phyloP scores from a whole-genome alignment of 2,113 vertebrate genomes.

The Motacilla alba region DNA sequence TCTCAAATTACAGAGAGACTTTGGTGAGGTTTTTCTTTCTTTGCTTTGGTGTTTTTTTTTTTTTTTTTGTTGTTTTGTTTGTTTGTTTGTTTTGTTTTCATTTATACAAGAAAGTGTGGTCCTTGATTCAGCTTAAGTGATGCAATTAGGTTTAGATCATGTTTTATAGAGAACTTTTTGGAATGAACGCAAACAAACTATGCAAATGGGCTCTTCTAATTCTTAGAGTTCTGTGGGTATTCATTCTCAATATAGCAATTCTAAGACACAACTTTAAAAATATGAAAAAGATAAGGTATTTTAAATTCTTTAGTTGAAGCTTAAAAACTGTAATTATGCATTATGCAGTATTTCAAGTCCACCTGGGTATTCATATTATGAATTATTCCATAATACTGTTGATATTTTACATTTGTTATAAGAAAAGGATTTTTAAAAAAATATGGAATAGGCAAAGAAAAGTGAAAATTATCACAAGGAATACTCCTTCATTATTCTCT shows the following conservation, averaged over 20 bases:
- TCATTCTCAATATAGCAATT: neutral
- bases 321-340: neutral
- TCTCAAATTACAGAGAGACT: neutral
- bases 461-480: neutral
- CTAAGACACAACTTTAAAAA: neutral
- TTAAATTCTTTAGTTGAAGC: neutral
- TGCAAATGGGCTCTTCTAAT: neutral
- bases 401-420: neutral
- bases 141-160: neutral
- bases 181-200: neutral
- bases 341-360: neutral
- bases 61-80: accelerated
- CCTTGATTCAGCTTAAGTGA: neutral
- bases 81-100: neutral
- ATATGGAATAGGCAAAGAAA: neutral
- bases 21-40: neutral
- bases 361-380: neutral
- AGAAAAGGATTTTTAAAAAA: neutral
- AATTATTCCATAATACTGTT: neutral
- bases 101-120: neutral
- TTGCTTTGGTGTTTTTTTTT: neutral
- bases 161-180: neutral
- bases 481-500: neutral
- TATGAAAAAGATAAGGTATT: neutral
- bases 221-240: neutral